Percentiles rank a stretch among this genome's conserved stretches.
These are phyloP conservation scores for Leptobrachium ailaonicum DNA, from an alignment of 2,113 vertebrate genomes.

Conservation along the genomic window DNA sequence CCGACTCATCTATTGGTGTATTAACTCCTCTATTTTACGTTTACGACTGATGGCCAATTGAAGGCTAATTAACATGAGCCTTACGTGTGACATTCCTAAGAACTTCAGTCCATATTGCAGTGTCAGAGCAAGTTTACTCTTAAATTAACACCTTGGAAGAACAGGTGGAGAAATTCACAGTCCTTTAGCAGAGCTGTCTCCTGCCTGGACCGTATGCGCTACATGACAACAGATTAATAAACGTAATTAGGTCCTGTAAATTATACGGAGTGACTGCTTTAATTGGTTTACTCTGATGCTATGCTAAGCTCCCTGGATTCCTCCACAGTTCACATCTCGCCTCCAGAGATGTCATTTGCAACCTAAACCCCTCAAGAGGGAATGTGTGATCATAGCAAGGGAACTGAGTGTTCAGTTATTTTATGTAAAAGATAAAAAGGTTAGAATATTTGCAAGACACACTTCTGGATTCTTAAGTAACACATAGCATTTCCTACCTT, in stretches of 20 bases:
- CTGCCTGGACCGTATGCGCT: background rate
- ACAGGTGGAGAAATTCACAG: background rate
- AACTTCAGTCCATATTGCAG: background rate
- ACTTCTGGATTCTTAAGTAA: too few species aligned
- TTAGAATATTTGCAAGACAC: too few species aligned
- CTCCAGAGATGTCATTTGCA: constrained; percentile 13
- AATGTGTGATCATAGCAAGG: constrained; percentile 3
- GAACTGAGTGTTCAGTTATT: too few species aligned
- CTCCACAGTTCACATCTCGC: background rate
- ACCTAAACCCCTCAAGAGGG: background rate
- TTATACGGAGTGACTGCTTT: constrained; percentile 8
- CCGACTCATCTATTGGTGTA: too few species aligned
- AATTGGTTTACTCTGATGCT: constrained; percentile 23
- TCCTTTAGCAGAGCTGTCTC: background rate
- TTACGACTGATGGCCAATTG: too few species aligned
- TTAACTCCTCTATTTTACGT: too few species aligned
- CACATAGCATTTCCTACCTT: too few species aligned
- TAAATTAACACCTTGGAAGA: background rate
- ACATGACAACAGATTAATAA: constrained; percentile 16
- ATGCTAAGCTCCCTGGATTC: background rate
- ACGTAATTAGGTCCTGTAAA: background rate
- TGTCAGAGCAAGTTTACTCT: background rate
- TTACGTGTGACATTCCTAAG: background rate
- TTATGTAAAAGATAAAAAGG: too few species aligned
- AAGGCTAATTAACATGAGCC: too few species aligned